A percentile compares a stretch with the other conserved stretches of the same genome.
Evolutionary conservation across 1,140 invertebrate genomes (phyloP).

Genomic region (Ptiloglossa arizonensis): DNA sequence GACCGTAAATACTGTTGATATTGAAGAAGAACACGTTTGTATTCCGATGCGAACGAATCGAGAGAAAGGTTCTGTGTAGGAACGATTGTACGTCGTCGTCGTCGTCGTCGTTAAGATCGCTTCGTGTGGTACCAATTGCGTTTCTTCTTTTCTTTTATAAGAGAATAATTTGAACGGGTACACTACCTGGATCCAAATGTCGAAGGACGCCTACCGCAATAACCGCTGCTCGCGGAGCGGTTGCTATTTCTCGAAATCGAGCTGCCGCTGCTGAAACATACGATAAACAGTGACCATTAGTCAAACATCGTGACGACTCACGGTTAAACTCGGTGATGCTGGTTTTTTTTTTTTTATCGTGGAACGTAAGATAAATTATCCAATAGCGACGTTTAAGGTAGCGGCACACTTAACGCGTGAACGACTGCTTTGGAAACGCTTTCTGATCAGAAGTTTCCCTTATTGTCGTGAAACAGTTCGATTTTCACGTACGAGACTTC

Average conservation of each 20-base stretch:
- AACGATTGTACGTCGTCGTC: background rate
- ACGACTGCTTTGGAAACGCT: too few species aligned
- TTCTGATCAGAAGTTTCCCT: too few species aligned
- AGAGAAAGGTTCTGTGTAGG: background rate
- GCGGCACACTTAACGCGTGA: too few species aligned
- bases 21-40: background rate
- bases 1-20: background rate
- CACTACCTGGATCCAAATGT: conserved; percentile 83
- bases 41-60: background rate
- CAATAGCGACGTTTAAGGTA: too few species aligned
- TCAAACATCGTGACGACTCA: too few species aligned
- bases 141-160: background rate
- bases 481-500: too few species aligned
- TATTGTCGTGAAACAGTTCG: too few species aligned
- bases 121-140: background rate
- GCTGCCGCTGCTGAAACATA: conserved; percentile 85
- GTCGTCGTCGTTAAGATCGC: conserved; percentile 25
- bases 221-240: conserved; percentile 90
- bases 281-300: background rate
- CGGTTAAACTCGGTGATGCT: too few species aligned
- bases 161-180: background rate
- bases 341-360: too few species aligned
- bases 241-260: conserved; percentile 90
- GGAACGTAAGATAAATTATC: too few species aligned
- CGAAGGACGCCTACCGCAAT: conserved; percentile 85